These are phyloP conservation scores for Drosophila azteca DNA, from an alignment of 1,140 invertebrate genomes.

Conservation along the genomic window DNA sequence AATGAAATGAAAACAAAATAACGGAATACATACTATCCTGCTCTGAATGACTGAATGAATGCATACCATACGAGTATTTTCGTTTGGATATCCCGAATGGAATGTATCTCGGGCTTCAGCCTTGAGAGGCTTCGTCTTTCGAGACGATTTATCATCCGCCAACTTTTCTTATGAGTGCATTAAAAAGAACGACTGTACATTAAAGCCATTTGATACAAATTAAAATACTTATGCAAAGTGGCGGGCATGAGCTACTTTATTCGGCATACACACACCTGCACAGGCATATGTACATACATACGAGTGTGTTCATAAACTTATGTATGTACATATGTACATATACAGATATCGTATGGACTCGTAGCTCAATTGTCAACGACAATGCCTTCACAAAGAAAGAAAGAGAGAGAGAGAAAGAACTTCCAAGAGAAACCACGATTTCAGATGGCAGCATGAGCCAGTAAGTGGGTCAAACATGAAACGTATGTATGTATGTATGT, in stretches of 20 bases:
- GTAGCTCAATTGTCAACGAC: conserved; percentile 4
- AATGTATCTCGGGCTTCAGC: too few species aligned
- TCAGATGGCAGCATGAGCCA: background rate
- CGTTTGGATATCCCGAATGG: too few species aligned
- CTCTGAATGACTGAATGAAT: too few species aligned
- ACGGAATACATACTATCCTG: too few species aligned
- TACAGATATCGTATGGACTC: too few species aligned
- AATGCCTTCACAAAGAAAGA: background rate
- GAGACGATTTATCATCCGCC: background rate
- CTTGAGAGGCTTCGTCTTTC: too few species aligned
- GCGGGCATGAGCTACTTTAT: too few species aligned
- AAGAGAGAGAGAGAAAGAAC: background rate
- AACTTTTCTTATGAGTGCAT: conserved; percentile 2
- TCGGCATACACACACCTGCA: background rate
- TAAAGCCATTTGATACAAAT: conserved; percentile 12
- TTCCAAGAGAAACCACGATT: background rate
- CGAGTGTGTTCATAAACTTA: too few species aligned
- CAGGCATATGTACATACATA: background rate
- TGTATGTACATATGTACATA: too few species aligned
- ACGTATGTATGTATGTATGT: too few species aligned
- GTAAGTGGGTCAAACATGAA: conserved; percentile 41
- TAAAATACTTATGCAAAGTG: conserved; percentile 27
- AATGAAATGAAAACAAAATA: too few species aligned
- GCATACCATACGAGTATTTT: too few species aligned
- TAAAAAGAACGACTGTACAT: background rate